Evolutionary conservation across 2,797 vertebrate species (phyloP).

Genomic region (Sebastes matsubarae): DNA sequence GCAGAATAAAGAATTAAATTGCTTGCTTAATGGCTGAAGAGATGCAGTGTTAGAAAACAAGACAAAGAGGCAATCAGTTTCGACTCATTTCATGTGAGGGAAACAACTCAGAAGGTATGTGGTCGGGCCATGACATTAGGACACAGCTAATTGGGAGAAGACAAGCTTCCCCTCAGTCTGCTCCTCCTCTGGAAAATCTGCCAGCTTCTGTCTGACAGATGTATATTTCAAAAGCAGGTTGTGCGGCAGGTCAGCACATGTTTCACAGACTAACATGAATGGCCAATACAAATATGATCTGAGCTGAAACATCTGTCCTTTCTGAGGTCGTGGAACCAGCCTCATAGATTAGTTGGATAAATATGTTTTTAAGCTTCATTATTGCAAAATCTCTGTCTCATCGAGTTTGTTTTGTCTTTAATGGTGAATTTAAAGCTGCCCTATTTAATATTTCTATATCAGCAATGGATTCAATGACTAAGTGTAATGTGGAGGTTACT

Average conservation of each 20-base stretch:
- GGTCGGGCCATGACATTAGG: conserved; percentile 2
- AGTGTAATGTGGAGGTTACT: neutral
- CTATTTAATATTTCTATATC: neutral
- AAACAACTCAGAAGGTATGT: conserved; percentile 4
- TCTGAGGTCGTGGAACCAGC: neutral
- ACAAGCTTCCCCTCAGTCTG: conserved; percentile 20
- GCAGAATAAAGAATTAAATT: neutral
- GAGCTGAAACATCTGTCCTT: neutral
- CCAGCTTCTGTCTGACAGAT: conserved; percentile 34
- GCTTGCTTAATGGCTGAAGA: neutral
- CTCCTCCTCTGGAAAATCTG: conserved; percentile 1
- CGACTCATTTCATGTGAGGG: conserved; percentile 1
- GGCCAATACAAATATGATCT: conserved; percentile 18
- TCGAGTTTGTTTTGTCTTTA: neutral
- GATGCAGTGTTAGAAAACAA: conserved; percentile 1
- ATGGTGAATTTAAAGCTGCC: neutral
- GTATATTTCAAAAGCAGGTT: conserved; percentile 31
- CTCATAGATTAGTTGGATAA: neutral
- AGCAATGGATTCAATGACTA: neutral
- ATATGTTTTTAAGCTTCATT: neutral
- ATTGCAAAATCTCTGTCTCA: neutral
- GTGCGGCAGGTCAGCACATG: conserved; percentile 33
- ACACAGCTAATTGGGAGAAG: conserved; percentile 46
- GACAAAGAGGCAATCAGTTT: conserved; percentile 11
- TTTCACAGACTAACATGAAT: conserved; percentile 36